phyloP scores from a whole-genome alignment of 2,888 invertebrate genomes.

The Coremacera marginata region DNA sequence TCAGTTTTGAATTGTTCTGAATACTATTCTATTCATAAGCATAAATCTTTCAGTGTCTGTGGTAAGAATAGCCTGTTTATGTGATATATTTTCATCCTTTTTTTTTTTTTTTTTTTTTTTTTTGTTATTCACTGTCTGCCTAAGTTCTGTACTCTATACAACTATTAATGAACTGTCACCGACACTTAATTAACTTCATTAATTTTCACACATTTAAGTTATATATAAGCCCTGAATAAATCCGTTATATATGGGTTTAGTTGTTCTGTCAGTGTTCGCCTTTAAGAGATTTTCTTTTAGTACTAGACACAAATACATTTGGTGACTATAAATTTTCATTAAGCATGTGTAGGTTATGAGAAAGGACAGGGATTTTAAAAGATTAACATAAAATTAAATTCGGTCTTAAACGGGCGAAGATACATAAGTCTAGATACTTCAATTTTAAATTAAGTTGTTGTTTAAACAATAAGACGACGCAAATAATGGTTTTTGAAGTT shows the following conservation, averaged over 20 bases:
- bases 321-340: conserved; percentile 45
- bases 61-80: too few relatives aligned
- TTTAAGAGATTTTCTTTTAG: background rate
- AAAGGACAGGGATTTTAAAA: background rate
- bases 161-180: conserved; percentile 22
- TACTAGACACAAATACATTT: conserved; percentile 23
- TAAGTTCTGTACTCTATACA: background rate
- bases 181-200: conserved; percentile 33
- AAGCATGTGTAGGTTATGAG: conserved; percentile 14
- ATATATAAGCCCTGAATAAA: background rate
- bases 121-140: background rate
- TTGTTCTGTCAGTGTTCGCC: background rate
- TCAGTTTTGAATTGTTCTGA: too few relatives aligned
- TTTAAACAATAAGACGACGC: background rate
- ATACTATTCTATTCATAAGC: too few relatives aligned
- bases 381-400: conserved; percentile 6
- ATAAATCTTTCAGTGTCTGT: too few relatives aligned
- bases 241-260: background rate
- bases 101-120: too few relatives aligned
- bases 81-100: conserved; percentile 10
- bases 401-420: background rate
- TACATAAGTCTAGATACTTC: background rate
- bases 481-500: background rate
- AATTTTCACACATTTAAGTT: conserved; percentile 34
- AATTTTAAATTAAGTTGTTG: background rate